These are phyloP conservation scores for Hormiphora californensis DNA, from an alignment of 37 sponge, comb jelly and placozoan genomes.

Conservation along the genomic window DNA sequence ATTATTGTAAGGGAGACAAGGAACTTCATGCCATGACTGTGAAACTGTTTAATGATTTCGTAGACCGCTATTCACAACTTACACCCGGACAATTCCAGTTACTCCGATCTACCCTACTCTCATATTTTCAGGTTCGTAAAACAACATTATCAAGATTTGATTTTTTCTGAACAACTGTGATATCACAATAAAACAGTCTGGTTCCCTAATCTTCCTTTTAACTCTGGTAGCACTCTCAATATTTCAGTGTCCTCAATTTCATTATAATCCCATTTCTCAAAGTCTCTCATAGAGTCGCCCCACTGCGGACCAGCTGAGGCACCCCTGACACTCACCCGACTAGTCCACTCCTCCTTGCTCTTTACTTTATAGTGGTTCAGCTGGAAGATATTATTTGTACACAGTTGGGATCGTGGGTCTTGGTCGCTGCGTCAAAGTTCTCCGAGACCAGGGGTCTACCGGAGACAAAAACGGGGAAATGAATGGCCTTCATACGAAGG, in stretches of 20 bases:
- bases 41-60: constrained; percentile 34
- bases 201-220: neutral
- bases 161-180: no score
- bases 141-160: no score
- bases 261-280: neutral
- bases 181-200: no score
- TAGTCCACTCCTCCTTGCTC: neutral
- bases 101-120: constrained; percentile 65
- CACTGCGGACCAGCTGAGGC: neutral
- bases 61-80: constrained; percentile 54
- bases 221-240: neutral
- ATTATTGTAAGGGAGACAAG: neutral
- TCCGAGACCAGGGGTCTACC: neutral
- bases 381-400: no score
- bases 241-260: constrained; percentile 9
- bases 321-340: neutral
- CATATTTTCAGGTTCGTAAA: constrained; percentile 71
- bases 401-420: neutral
- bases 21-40: constrained; percentile 10
- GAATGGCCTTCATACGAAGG: constrained; percentile 11
- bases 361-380: constrained; percentile 33
- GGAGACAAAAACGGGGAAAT: neutral
- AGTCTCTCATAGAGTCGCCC: neutral
- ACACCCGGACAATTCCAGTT: constrained; percentile 62
- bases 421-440: neutral